Conservation (phyloP, 2,888 invertebrate genomes). For the Andrena marginata region DNA sequence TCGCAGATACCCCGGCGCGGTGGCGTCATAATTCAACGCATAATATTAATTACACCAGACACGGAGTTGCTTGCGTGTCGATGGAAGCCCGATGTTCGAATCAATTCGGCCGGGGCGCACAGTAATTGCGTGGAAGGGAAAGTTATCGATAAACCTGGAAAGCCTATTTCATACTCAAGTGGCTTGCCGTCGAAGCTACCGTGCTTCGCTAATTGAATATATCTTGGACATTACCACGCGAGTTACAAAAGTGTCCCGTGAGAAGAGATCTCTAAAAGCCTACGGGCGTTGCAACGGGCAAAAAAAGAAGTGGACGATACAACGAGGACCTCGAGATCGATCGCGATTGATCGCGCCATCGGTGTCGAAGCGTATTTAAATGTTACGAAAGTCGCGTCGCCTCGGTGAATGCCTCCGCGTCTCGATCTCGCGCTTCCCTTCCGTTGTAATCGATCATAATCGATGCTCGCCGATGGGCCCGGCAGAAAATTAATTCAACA, state of each 20-base stretch:
- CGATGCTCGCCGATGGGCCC: conserved; percentile 52
- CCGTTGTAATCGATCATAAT: conserved; percentile 59
- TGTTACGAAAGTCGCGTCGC: conserved; percentile 7
- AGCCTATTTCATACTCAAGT: not conserved
- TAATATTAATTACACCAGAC: conserved; percentile 50
- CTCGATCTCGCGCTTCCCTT: not conserved
- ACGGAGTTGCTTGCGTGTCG: conserved; percentile 29
- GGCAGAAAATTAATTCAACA: conserved; percentile 75
- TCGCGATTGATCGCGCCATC: conserved; percentile 4
- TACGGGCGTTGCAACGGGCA: not conserved
- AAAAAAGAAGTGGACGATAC: not conserved
- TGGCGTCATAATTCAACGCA: conserved; percentile 21
- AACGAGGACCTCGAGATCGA: not conserved
- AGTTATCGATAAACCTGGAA: not conserved
- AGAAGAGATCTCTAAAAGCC: not conserved
- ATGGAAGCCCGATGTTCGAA: conserved; percentile 10
- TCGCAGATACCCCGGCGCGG: not conserved
- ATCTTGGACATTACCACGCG: not conserved
- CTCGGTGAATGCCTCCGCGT: not conserved
- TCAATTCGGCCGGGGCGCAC: conserved; percentile 22
- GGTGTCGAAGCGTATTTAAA: conserved; percentile 10
- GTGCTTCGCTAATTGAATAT: not conserved
- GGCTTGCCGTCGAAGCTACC: not conserved
- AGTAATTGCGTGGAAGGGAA: conserved; percentile 18
- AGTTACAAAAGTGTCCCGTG: not conserved